A percentile compares a stretch with the other conserved stretches of the same genome.
Conservation (phyloP, 2,888 invertebrate species). For the Athripsodes cinereus region DNA sequence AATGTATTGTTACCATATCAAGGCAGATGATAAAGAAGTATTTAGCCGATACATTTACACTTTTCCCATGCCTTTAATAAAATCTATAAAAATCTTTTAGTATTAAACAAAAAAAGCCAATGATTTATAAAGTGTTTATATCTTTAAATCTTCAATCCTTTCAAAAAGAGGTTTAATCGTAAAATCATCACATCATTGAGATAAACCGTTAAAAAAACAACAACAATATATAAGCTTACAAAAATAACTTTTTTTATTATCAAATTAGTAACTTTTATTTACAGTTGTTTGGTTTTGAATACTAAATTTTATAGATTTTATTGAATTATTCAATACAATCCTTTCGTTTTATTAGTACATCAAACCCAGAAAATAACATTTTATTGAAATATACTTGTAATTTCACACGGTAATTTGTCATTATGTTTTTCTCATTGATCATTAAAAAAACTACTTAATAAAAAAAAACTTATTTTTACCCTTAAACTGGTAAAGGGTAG, state of each 20-base stretch:
- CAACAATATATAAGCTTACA: no score
- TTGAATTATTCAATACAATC: not conserved
- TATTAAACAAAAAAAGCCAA: not conserved
- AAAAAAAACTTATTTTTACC: not conserved
- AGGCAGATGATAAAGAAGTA: no score
- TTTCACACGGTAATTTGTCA: not conserved
- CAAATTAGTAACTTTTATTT: not conserved
- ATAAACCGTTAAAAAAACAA: not conserved
- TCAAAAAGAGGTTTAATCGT: not conserved
- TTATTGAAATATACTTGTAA: not conserved
- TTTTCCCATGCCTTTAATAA: not conserved
- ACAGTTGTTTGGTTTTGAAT: not conserved
- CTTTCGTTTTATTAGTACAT: not conserved
- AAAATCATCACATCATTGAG: not conserved
- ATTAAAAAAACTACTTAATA: not conserved
- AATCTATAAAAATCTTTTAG: no score
- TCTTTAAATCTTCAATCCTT: not conserved
- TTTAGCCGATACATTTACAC: no score
- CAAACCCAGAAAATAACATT: no score
- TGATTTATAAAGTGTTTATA: not conserved
- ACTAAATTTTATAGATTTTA: not conserved
- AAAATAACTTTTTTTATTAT: not conserved
- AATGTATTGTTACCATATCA: no score
- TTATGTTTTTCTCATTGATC: not conserved
- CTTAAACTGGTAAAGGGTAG: not conserved